Base-by-base conservation (phyloP, 2,797 vertebrate species). In the Enteromius thamalakanensis region DNA sequence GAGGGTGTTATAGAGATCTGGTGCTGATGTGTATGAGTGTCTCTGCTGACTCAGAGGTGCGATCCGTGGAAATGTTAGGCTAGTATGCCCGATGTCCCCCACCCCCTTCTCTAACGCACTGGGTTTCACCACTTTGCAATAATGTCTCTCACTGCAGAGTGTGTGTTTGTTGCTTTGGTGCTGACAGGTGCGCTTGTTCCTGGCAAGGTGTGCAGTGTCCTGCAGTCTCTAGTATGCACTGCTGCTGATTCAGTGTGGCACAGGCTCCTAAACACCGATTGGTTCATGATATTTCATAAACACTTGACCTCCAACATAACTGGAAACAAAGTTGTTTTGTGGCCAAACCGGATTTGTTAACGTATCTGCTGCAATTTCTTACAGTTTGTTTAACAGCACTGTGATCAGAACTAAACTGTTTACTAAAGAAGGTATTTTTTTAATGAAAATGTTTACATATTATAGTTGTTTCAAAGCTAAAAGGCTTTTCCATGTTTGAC, bases 141-240 rank as follows among this genome's bases (percentile, higher is more conserved):
- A 68, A 29, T n/a, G 47, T 77, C 55, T 83, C 34, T 70, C 47
- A 32, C 62, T 82, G 67, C 29, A 11, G 69, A 69, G 34, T 68
- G 40, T 49, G 65, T 82, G 75, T 64, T 55, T 79, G 75, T 51
- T 60, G 29, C 40, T 23, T 55, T 51, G 65, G 9, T 83, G 86
- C 80, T 87, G 83, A 83, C 71, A 76, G 80, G 65, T 80, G 37
- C 2, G 21, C 53, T 77, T 77, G 55, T 87, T 72, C 79, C 47
- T 70, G 79, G 72, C 86, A 53, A 77, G 77, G 71, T 68, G 47
- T 76, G 65, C 68, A 26, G 67, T 49, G 34, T 76, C 37, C 70
- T 62, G 60, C 12, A 4, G 85, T 53, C 45, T 32, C 8, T n/a
- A 74, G 42, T 40, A 71, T 26, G 19, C 65, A 75, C 70, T 19